phyloP scores from a whole-genome alignment of 2,797 vertebrate species.

The Pteropus rufus region DNA sequence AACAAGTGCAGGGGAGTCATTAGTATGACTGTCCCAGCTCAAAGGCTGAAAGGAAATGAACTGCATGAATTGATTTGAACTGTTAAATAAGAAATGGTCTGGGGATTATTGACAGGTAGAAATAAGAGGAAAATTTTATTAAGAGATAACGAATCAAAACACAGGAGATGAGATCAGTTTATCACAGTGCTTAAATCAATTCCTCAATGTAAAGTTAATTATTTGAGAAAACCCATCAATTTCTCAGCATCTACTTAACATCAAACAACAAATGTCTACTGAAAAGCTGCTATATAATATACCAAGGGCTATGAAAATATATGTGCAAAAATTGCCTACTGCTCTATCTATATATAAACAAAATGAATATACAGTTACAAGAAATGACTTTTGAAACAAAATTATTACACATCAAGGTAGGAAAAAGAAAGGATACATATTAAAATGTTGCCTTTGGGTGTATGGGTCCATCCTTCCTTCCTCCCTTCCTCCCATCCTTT shows the following conservation, averaged over 20 bases:
- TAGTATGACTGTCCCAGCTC: not conserved
- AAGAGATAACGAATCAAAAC: not conserved
- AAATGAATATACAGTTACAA: not conserved
- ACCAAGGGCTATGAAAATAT: not conserved
- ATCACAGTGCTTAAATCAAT: not conserved
- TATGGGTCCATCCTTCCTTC: not conserved
- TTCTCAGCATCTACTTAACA: not conserved
- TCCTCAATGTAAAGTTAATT: not conserved
- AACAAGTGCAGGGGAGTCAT: not conserved
- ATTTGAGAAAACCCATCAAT: not conserved
- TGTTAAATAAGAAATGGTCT: not conserved
- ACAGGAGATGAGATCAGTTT: not conserved
- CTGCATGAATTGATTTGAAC: not conserved
- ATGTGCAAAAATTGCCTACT: not conserved
- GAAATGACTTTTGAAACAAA: conserved; percentile 3
- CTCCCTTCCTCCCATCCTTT: not conserved
- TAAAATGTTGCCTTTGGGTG: not conserved
- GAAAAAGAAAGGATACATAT: not conserved
- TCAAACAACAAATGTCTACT: not conserved
- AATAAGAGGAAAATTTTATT: not conserved
- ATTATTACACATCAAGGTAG: not conserved
- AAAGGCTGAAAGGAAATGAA: not conserved
- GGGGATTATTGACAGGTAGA: not conserved
- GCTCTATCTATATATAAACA: not conserved
- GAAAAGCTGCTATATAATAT: not conserved